Conservation (phyloP, 2,797 vertebrate species). For the Poeciliopsis paucimaculata region DNA sequence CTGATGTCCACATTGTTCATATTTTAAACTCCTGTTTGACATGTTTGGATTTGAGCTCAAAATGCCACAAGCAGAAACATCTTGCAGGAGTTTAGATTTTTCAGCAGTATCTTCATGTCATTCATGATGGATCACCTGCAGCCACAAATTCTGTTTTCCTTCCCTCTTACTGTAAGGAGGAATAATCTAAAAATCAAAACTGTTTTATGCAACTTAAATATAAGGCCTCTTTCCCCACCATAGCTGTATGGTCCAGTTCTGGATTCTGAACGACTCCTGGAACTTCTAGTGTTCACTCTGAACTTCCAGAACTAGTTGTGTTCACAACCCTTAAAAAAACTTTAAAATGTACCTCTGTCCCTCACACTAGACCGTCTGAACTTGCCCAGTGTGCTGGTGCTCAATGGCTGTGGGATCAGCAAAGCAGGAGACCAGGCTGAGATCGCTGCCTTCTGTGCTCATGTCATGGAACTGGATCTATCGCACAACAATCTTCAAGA, state of each 20-base stretch:
- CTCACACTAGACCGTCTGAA: conserved; percentile 90
- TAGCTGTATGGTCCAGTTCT: neutral
- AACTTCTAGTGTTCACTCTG: neutral
- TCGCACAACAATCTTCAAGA: conserved; percentile 95
- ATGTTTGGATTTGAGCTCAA: neutral
- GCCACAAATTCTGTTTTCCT: neutral
- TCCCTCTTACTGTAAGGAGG: neutral
- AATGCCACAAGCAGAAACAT: neutral
- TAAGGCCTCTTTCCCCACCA: neutral
- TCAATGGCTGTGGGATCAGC: conserved; percentile 93
- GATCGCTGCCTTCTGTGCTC: conserved; percentile 95
- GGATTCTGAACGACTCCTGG: neutral
- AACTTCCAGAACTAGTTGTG: neutral
- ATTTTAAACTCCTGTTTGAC: neutral
- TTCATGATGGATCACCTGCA: neutral
- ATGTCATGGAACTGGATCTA: conserved; percentile 95
- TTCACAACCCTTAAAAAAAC: neutral
- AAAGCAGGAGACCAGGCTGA: conserved; percentile 92
- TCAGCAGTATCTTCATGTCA: neutral
- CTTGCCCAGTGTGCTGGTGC: conserved; percentile 92
- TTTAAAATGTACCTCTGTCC: neutral
- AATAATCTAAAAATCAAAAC: neutral
- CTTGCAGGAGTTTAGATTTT: neutral
- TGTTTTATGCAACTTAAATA: neutral
- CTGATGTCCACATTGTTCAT: neutral